These are phyloP conservation scores for Anisognathus igniventris DNA, from an alignment of 2,797 vertebrate species.

Conservation along the genomic window DNA sequence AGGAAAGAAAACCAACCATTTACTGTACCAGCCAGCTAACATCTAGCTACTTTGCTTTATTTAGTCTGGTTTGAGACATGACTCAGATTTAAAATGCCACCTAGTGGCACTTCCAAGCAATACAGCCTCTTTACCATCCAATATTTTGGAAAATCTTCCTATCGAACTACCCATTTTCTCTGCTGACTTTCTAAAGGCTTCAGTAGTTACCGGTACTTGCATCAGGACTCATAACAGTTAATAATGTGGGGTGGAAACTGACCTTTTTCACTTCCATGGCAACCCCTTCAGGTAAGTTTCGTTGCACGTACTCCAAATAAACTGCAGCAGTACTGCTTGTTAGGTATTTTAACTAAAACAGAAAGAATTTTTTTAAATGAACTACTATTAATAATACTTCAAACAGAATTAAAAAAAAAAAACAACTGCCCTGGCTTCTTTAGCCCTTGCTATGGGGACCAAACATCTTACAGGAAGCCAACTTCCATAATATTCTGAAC, in stretches of 20 bases:
- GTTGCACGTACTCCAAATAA: conserved; percentile 94
- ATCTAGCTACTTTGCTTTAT: neutral
- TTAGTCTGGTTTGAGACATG: neutral
- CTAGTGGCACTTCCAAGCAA: neutral
- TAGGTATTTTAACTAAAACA: conserved; percentile 80
- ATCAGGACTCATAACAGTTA: neutral
- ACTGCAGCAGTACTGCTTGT: conserved; percentile 88
- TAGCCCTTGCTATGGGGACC: neutral
- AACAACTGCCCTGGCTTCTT: neutral
- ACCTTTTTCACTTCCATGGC: conserved; percentile 95
- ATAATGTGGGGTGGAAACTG: neutral
- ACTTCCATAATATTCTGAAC: neutral
- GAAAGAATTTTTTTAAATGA: neutral
- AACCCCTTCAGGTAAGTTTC: conserved; percentile 94
- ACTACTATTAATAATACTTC: neutral
- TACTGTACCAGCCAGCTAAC: neutral
- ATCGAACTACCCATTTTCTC: neutral
- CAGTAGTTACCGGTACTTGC: neutral
- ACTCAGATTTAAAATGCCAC: neutral
- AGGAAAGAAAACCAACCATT: neutral
- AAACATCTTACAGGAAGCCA: neutral
- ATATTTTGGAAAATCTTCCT: neutral
- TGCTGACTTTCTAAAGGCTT: neutral
- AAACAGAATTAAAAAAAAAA: neutral
- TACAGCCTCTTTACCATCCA: neutral